Conservation (phyloP, 2,888 invertebrate species). For the Lacanobia oleracea region DNA sequence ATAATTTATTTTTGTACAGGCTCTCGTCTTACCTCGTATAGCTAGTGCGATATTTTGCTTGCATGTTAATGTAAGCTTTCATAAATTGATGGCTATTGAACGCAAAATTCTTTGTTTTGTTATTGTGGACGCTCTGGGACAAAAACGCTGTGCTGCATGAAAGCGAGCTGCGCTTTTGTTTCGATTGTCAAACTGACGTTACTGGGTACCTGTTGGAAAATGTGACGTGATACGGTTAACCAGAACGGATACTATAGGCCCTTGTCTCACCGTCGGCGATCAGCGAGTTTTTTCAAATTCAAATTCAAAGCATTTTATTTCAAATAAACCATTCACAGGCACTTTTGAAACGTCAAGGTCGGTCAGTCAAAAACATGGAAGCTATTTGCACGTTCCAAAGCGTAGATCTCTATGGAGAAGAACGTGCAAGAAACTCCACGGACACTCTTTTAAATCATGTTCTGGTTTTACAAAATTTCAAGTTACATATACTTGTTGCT, state of each 20-base stretch:
- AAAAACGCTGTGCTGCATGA: slow-evolving; percentile 10
- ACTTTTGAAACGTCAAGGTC: too few species aligned
- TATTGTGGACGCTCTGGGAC: background rate
- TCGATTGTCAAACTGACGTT: slow-evolving; percentile 17
- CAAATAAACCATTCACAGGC: too few species aligned
- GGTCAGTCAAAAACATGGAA: too few species aligned
- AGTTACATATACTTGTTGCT: too few species aligned
- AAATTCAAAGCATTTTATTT: too few species aligned
- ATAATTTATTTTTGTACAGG: slow-evolving; percentile 34
- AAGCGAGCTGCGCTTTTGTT: slow-evolving; percentile 42
- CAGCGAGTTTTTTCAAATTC: too few species aligned
- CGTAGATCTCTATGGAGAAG: too few species aligned
- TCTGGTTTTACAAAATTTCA: too few species aligned
- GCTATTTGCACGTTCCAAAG: too few species aligned
- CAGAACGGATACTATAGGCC: background rate
- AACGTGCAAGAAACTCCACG: too few species aligned
- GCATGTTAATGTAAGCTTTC: background rate
- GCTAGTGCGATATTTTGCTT: slow-evolving; percentile 5
- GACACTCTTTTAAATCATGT: too few species aligned
- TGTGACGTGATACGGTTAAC: background rate
- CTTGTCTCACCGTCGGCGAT: too few species aligned
- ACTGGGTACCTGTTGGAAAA: background rate
- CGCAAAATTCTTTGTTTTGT: slow-evolving; percentile 16
- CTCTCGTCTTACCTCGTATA: slow-evolving; percentile 11
- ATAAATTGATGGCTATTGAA: slow-evolving; percentile 19